These are phyloP conservation scores for Matsumurasca onukii DNA, from an alignment of 1,140 invertebrate species.

Conservation along the genomic window DNA sequence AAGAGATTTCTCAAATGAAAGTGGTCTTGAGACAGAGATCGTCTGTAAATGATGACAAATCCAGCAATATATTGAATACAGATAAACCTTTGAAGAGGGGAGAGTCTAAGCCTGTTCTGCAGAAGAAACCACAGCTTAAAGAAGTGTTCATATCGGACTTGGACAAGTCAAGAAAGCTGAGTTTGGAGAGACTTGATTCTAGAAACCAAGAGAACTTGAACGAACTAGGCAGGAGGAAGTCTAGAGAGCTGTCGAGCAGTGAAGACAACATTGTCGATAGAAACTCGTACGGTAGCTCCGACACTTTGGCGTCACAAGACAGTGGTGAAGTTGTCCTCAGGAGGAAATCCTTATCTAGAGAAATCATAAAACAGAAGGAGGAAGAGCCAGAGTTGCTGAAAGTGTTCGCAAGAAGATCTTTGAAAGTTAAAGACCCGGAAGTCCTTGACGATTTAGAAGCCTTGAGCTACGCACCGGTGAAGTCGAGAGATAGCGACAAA, in stretches of 20 bases:
- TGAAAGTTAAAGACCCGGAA: slow-evolving; percentile 71
- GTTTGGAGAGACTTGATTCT: slow-evolving; percentile 20
- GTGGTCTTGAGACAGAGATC: slow-evolving; percentile 19
- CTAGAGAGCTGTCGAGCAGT: slow-evolving; percentile 3
- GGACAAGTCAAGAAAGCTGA: slow-evolving; percentile 15
- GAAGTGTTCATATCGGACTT: slow-evolving; percentile 13
- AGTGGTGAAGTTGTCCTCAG: slow-evolving; percentile 34
- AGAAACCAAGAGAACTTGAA: slow-evolving; percentile 7
- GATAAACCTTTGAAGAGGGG: slow-evolving; percentile 12
- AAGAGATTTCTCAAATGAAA: slow-evolving; percentile 7
- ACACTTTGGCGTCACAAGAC: slow-evolving; percentile 27
- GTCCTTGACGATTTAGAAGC: slow-evolving; percentile 21
- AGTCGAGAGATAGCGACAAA: slow-evolving; percentile 65
- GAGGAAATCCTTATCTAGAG: slow-evolving; percentile 43
- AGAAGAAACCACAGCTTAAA: background rate
- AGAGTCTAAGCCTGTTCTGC: background rate
- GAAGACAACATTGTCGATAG: slow-evolving; percentile 26
- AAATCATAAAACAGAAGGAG: slow-evolving; percentile 58
- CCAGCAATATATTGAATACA: background rate
- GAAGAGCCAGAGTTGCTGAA: slow-evolving; percentile 76
- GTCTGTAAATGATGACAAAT: slow-evolving; percentile 19
- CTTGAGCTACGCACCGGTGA: slow-evolving; percentile 1
- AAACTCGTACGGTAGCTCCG: slow-evolving; percentile 31
- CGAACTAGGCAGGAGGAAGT: slow-evolving; percentile 11
- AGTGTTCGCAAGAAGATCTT: slow-evolving; percentile 72